phyloP scores from a whole-genome alignment of 2,113 vertebrate species.

The Channa argus region DNA sequence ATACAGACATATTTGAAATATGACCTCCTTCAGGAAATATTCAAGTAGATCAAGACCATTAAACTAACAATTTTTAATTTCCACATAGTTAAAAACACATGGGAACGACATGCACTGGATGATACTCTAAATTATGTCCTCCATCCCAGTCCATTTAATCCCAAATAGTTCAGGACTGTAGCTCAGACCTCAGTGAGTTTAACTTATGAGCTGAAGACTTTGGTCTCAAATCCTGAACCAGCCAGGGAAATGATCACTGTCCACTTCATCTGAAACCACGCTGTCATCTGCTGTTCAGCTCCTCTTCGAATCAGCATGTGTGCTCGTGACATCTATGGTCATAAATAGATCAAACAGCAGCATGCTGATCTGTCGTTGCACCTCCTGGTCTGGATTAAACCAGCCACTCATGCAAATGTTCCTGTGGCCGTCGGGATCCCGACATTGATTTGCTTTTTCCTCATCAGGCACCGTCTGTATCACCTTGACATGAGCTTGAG shows the following conservation, averaged over 20 bases:
- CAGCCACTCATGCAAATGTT: background rate
- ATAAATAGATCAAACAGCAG: background rate
- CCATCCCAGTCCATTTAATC: background rate
- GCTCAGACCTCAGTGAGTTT: background rate
- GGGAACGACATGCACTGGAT: background rate
- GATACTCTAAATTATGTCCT: background rate
- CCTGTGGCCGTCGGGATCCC: background rate
- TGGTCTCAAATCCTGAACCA: slow-evolving; percentile 9
- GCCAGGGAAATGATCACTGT: background rate
- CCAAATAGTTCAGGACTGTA: background rate
- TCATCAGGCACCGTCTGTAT: slow-evolving; percentile 15
- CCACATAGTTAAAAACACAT: background rate
- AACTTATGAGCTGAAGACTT: background rate
- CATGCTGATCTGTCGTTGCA: background rate
- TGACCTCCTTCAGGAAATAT: background rate
- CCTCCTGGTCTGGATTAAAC: background rate
- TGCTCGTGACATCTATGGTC: background rate
- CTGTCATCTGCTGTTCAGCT: background rate
- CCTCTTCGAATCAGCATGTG: background rate
- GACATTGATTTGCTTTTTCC: background rate
- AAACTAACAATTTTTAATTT: slow-evolving; percentile 2
- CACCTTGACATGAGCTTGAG: background rate
- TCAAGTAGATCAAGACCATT: background rate
- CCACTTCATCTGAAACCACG: background rate
- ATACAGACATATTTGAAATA: too few species aligned